phyloP scores from a whole-genome alignment of 2,113 vertebrate species.

The Pygoscelis antarcticus region DNA sequence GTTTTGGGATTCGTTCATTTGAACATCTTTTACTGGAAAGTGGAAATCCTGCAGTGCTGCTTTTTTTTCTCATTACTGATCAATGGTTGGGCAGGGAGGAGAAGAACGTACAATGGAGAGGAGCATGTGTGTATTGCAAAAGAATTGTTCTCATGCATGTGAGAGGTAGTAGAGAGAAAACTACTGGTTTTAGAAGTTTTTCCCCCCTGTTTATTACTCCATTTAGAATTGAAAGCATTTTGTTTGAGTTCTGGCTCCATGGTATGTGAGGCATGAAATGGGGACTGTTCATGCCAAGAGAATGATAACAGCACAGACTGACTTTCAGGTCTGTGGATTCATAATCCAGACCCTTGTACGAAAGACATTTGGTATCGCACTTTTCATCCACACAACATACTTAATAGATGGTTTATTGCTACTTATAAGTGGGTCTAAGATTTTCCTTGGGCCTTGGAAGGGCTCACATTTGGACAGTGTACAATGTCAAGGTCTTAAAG shows the following conservation, averaged over 20 bases:
- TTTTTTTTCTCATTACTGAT: background rate
- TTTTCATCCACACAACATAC: background rate
- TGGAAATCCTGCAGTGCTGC: background rate
- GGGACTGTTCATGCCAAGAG: background rate
- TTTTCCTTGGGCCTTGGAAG: conserved; percentile 49
- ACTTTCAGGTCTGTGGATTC: background rate
- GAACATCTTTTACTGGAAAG: background rate
- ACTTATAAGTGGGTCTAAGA: background rate
- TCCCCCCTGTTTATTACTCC: background rate
- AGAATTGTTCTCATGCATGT: background rate
- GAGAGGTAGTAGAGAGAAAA: background rate
- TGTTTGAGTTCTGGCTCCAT: background rate
- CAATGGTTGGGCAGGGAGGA: background rate
- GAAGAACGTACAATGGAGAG: background rate
- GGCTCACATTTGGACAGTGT: conserved; percentile 53
- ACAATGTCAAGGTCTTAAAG: conserved; percentile 1
- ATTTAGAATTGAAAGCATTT: background rate
- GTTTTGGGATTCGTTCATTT: background rate
- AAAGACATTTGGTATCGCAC: background rate
- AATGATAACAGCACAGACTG: fast-evolving
- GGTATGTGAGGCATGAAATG: background rate
- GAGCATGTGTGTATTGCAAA: background rate
- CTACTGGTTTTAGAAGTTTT: background rate
- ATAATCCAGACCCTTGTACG: background rate
- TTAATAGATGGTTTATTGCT: background rate